Evolutionary conservation across 1,140 invertebrate species (phyloP), one percentile per base, ranked within the genome.

Genomic region (Adoxophyes honmai): DNA sequence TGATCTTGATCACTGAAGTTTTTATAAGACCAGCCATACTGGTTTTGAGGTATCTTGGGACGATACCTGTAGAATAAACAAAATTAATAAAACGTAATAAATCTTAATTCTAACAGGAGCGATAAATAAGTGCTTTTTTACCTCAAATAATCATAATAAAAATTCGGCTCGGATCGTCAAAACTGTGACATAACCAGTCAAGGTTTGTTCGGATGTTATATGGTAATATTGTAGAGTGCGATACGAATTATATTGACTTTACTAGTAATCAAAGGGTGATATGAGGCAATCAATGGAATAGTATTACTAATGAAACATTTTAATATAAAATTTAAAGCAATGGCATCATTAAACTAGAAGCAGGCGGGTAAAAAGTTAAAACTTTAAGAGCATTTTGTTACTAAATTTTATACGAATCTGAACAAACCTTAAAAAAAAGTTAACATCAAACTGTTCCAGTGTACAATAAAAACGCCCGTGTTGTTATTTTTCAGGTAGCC

Each of bases 11-110:
- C 16, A 86, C 70, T 18, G 79, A 77, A 35, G 77, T 79, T 64
- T 73, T 78, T 4, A 86, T 65, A 37, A 86, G 51, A 11, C 75
- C 79, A 53, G 86, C 65, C 86, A 88, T 88, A 11, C 60, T 71
- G 52, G 64, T 48, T 51, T 66, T 57, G 59, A 68, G 52, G 64
- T 65, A 75, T 60, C 28, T 36, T 53, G 9, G 21, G 39, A 33
- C 51, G 64, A 68, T 67, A 71, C 57, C 79, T 82, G 57, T 10
- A 67, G 69, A 16, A 37, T 0, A 6, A n/a, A 33, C 5, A 11
- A 11, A 6, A 28, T 21, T 33, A 28, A 18, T 48, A 11, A 8
- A 28, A 21, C 9, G 4, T 33, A 4, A 13, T 11, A 6, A n/a
- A 28, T 28, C 2, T 2, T 13, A 48, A 1, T 11, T 28, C n/a